phyloP scores from a whole-genome alignment of 2,797 vertebrate species.

The Miichthys miiuy region DNA sequence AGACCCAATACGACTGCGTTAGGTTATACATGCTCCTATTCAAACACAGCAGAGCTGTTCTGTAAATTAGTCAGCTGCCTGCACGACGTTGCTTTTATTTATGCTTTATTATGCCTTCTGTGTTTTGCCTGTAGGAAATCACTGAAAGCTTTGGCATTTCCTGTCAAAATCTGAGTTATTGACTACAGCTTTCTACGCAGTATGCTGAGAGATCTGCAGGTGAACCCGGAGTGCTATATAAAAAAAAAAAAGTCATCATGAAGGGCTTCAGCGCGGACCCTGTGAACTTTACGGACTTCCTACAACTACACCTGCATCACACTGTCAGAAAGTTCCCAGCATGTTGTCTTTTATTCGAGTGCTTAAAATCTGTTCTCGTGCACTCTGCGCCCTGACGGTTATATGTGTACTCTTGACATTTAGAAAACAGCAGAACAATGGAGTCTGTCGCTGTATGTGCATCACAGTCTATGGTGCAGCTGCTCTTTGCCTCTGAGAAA shows the following conservation, averaged over 20 bases:
- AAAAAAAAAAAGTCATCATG: neutral
- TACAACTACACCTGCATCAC: neutral
- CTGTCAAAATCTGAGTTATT: neutral
- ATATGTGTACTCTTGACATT: slow-evolving; percentile 46
- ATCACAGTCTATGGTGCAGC: slow-evolving; percentile 26
- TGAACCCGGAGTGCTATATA: neutral
- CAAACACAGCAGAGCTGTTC: neutral
- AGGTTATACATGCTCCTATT: neutral
- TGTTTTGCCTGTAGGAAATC: neutral
- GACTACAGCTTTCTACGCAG: neutral
- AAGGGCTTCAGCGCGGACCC: neutral
- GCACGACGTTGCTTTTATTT: too few relatives aligned
- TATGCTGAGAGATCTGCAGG: neutral
- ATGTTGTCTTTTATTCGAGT: neutral
- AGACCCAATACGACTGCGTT: neutral
- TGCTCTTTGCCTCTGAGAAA: slow-evolving; percentile 44
- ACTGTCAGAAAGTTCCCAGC: neutral
- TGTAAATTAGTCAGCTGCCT: too few relatives aligned
- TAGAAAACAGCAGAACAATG: slow-evolving; percentile 35
- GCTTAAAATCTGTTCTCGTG: neutral
- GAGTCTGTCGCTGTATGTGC: slow-evolving; percentile 26
- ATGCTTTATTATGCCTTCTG: neutral
- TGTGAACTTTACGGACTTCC: neutral
- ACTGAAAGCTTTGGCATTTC: neutral
- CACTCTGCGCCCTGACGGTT: slow-evolving; percentile 6